phyloP scores from a whole-genome alignment of 2,888 invertebrate genomes.

The Drosophila incognita region DNA sequence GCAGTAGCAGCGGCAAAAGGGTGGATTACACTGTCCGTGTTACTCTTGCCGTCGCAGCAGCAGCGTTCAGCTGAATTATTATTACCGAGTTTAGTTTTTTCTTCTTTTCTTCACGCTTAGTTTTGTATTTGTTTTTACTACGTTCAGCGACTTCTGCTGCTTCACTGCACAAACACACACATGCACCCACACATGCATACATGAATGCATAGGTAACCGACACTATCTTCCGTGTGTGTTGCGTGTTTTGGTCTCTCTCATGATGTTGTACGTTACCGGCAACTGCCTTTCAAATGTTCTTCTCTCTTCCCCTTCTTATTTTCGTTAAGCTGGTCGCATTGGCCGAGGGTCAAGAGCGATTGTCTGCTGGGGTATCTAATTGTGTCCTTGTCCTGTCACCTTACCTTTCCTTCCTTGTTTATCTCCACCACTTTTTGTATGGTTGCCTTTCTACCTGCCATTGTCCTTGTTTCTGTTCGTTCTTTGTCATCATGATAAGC shows the following conservation, averaged over 20 bases:
- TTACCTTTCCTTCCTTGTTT: constrained; percentile 22
- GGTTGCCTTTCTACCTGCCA: constrained; percentile 44
- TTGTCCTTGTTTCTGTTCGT: constrained; percentile 29
- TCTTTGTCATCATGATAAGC: constrained; percentile 47
- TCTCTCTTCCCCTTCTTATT: constrained; percentile 23
- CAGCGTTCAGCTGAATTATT: constrained; percentile 56
- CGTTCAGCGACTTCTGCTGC: constrained; percentile 77
- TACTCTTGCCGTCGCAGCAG: constrained; percentile 29
- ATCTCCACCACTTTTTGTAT: constrained; percentile 27
- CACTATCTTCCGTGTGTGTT: constrained; percentile 51
- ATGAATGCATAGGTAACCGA: constrained; percentile 56
- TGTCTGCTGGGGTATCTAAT: constrained; percentile 38
- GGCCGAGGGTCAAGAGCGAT: constrained; percentile 66
- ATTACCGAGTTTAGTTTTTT: constrained; percentile 53
- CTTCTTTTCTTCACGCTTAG: constrained; percentile 49
- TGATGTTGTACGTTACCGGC: constrained; percentile 58
- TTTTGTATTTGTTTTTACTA: constrained; percentile 65
- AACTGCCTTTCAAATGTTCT: constrained; percentile 60
- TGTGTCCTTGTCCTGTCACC: constrained; percentile 45
- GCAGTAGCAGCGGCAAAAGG: constrained; percentile 55
- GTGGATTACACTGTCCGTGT: constrained; percentile 67
- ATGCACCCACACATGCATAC: constrained; percentile 30
- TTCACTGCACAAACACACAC: constrained; percentile 64
- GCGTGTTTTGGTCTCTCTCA: constrained; percentile 39
- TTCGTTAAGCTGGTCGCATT: constrained; percentile 17